phyloP scores from a whole-genome alignment of 2,888 invertebrate species.

The Lumbricus terrestris region DNA sequence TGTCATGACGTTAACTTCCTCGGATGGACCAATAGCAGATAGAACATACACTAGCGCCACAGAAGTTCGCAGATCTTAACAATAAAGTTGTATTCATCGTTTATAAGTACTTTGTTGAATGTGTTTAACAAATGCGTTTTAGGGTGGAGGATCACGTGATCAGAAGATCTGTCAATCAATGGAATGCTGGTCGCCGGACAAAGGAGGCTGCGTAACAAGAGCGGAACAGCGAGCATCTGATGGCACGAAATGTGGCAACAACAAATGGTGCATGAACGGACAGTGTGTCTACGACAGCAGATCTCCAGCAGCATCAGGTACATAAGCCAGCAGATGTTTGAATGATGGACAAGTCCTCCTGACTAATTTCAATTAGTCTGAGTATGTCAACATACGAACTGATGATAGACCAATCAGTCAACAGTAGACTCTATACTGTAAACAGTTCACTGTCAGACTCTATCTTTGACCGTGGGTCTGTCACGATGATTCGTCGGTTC shows the following conservation, averaged over 20 bases:
- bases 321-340: not conserved
- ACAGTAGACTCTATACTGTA: too few relatives aligned
- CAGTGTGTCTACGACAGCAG: constrained; percentile 7
- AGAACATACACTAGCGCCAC: not conserved
- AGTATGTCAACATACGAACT: too few relatives aligned
- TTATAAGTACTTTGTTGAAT: not conserved
- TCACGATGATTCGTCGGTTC: too few relatives aligned
- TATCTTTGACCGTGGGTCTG: too few relatives aligned
- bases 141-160: not conserved
- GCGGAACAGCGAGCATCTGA: not conserved
- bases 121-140: not conserved
- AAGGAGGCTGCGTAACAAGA: constrained; percentile 32
- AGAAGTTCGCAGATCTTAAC: not conserved
- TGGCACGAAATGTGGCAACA: not conserved
- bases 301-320: not conserved
- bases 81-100: not conserved
- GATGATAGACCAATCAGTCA: too few relatives aligned
- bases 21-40: too few relatives aligned
- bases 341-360: too few relatives aligned
- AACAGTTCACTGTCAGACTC: too few relatives aligned
- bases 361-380: too few relatives aligned
- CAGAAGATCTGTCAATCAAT: constrained; percentile 41
- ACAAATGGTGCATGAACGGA: constrained; percentile 17
- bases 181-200: constrained; percentile 43
- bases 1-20: too few relatives aligned